Base-by-base conservation (phyloP, 1,140 invertebrate species). In the Drosophila kikkawai region DNA sequence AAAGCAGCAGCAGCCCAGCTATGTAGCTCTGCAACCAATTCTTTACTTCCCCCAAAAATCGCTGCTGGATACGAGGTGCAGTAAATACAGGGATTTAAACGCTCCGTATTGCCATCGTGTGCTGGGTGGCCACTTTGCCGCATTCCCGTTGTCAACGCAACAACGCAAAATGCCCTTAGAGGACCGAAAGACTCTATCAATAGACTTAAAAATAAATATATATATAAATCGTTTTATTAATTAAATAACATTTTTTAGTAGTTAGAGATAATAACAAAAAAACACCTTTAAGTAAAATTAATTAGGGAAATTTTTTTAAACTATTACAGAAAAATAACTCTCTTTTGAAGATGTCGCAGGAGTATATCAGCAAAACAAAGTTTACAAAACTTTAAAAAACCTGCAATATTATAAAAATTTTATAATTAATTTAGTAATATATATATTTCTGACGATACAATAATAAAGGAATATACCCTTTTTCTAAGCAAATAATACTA, bases 81-180 rank as follows among this genome's bases (percentile, higher is more conserved):
- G 70, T 91, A 90, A 90, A 82, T 85, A 39, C 36, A 76, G 71
- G 85, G 85, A 90, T 91, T 90, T 90, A 85, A 74, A 69, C 85
- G 85, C 85, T 82, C 51, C 39, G 47, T 41, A 32, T 64, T 36
- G 50, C 55, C 53, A 65, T 57, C 29, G 63, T 22, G 17, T 39
- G 36, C 19, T 56, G 34, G 76, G 44, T 79, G 81, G 70, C 69
- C 81, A 81, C 47, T 84, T 78, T 66, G 42, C 76, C 34, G 60
- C 51, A 75, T 41, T 37, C 59, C 53, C 22, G 71, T 77, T 80
- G 80, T 67, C 71, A 88, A 56, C 67, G 80, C 34, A 41, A 82
- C 48, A 41, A 79, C 48, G 41, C 17, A 42, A 56, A 55, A 55
- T 17, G 37, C 15, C 42, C 37, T 41, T 4, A n/a, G 22, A 59